Base-by-base conservation (phyloP, 1,140 invertebrate species). In the Meloidogyne chitwoodi region DNA sequence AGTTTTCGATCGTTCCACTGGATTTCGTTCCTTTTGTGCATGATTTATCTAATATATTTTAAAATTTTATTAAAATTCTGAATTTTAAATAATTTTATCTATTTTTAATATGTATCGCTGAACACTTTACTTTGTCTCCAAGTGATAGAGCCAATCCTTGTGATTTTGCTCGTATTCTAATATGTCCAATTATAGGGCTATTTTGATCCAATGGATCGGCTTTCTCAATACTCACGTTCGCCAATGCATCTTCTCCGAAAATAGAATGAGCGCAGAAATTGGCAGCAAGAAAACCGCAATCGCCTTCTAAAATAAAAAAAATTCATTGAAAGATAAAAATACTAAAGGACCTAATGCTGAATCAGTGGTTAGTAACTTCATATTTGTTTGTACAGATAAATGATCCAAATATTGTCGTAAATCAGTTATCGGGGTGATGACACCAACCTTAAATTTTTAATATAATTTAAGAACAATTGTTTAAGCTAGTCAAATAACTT, bases 251-350 rank as follows among this genome's bases (percentile, higher is more conserved):
- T 89, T 99, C 96, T 3, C 97, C 97, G 89, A 99, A 99, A 85
- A 99, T 98, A 2, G 95, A 98, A 68, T 94, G 92, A 48, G 96
- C 96, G 89, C 98, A 99, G 90, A 99, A 92, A 87, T 99, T 99
- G 44, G 96, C 97, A 48, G 96, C 96, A 93, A 99, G 94, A 88
- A 99, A 99, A 19, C 95, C 95, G 88, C 96, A 99, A 83, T 98
- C 93, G 0, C 96, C 96, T 29, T 85, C 84, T 87, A 38, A 61
- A 83, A 75, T 26, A 79, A 12, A 72, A 68, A 76, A n/a, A 16
- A 31, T n/a, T 31, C 6, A 6, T 16, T 41, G 16, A n/a, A 27
- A 44, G 11, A 14, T 77, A 77, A 31, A 24, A 16, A 61, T n/a
- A 68, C 1, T 24, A 8, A 22, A 19, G 14, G 29, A 84, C 81